phyloP scores from a whole-genome alignment of 2,888 invertebrate genomes.

The Andricus quercusramuli region DNA sequence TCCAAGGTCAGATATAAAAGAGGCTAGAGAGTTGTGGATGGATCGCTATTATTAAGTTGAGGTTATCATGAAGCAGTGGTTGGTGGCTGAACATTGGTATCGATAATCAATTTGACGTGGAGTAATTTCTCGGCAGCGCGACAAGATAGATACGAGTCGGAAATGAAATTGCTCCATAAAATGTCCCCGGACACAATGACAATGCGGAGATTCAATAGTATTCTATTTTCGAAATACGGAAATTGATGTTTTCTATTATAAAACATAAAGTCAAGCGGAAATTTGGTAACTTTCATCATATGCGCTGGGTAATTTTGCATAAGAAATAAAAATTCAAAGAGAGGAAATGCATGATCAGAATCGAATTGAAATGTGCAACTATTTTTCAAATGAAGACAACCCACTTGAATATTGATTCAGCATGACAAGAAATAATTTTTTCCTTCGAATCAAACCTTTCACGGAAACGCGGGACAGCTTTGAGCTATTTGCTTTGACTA shows the following conservation, averaged over 20 bases:
- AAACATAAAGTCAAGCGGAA: background rate
- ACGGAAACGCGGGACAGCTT: background rate
- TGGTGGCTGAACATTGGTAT: slow-evolving; percentile 31
- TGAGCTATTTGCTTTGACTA: slow-evolving; percentile 12
- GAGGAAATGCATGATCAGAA: background rate
- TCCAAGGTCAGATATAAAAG: background rate
- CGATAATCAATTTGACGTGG: slow-evolving; percentile 45
- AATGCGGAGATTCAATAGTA: background rate
- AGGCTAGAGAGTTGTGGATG: background rate
- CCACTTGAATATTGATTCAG: background rate
- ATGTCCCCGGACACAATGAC: slow-evolving; percentile 14
- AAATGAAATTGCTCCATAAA: slow-evolving; percentile 33
- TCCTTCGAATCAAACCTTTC: slow-evolving; percentile 14
- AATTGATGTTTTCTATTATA: slow-evolving; percentile 14
- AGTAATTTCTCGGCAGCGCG: slow-evolving; percentile 42
- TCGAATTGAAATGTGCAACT: background rate
- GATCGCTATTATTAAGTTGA: slow-evolving; percentile 25
- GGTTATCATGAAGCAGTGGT: slow-evolving; percentile 13
- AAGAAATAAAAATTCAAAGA: background rate
- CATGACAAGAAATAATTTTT: background rate
- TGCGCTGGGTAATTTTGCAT: background rate
- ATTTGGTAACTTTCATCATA: background rate
- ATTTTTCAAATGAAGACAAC: background rate
- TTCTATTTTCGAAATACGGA: slow-evolving; percentile 7
- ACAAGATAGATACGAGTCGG: slow-evolving; percentile 58